A percentile compares a stretch with the other conserved stretches of the same genome.
Conservation (phyloP, 2,888 invertebrate species). For the Abrostola triplasia region DNA sequence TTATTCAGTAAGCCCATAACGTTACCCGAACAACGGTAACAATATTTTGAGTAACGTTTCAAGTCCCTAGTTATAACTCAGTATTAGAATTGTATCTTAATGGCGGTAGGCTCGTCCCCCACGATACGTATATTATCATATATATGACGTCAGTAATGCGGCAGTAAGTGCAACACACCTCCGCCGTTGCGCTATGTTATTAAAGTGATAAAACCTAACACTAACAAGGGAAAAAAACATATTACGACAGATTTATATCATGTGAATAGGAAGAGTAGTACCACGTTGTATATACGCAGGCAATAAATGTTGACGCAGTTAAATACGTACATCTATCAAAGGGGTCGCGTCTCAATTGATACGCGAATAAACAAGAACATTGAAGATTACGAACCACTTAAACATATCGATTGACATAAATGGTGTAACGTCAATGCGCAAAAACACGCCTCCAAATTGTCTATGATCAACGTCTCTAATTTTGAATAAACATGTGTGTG, state of each 20-base stretch:
- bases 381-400: slow-evolving; percentile 48
- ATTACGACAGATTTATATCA: slow-evolving; percentile 3
- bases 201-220: slow-evolving; percentile 5
- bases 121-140: not conserved
- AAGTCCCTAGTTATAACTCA: no score
- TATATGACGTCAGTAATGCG: not conserved
- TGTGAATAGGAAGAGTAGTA: slow-evolving; percentile 25
- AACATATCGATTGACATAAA: slow-evolving; percentile 49
- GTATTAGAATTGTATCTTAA: not conserved
- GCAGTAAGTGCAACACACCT: slow-evolving; percentile 3
- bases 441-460: slow-evolving; percentile 47
- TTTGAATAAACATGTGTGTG: slow-evolving; percentile 22
- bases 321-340: slow-evolving; percentile 23
- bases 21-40: no score
- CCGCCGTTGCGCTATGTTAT: not conserved
- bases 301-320: slow-evolving; percentile 47
- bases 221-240: slow-evolving; percentile 12
- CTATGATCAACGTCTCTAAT: slow-evolving; percentile 12
- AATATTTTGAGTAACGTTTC: no score
- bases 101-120: not conserved
- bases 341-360: slow-evolving; percentile 54
- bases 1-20: no score
- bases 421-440: slow-evolving; percentile 48
- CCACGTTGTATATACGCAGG: slow-evolving; percentile 24
- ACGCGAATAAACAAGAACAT: slow-evolving; percentile 55